These are phyloP conservation scores for Aricia agestis DNA, from an alignment of 1,140 invertebrate species.

Conservation along the genomic window DNA sequence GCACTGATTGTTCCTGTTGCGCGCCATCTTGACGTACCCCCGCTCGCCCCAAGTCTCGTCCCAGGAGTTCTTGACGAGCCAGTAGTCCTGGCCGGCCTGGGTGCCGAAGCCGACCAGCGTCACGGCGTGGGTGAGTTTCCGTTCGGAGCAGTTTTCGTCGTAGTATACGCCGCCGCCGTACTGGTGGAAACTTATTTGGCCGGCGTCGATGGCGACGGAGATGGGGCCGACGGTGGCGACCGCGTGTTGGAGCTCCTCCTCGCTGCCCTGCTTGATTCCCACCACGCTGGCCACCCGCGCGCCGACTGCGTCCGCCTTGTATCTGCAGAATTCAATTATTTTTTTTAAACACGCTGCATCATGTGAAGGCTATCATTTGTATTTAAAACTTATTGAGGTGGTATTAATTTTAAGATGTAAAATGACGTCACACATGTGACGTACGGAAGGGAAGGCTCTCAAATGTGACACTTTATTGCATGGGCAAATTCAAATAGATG, in stretches of 20 bases:
- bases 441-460: too few relatives aligned
- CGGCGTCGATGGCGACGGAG: background rate
- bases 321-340: background rate
- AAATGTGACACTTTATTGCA: too few relatives aligned
- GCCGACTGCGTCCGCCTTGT: too few relatives aligned
- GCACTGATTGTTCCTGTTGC: slow-evolving; percentile 92
- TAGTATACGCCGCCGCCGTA: background rate
- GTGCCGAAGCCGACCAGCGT: background rate
- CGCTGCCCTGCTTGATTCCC: background rate
- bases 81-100: background rate
- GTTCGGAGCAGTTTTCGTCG: background rate
- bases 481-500: too few relatives aligned
- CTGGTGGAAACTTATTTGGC: background rate
- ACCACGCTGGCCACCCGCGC: too few relatives aligned
- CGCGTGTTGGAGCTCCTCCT: background rate
- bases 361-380: too few relatives aligned
- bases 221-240: background rate
- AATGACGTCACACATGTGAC: too few relatives aligned
- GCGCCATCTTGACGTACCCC: slow-evolving; percentile 93
- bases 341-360: too few relatives aligned
- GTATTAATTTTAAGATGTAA: too few relatives aligned
- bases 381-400: too few relatives aligned
- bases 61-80: slow-evolving; percentile 73
- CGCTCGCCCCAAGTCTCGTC: slow-evolving; percentile 87
- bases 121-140: background rate